Evolutionary conservation across 2,113 vertebrate species (phyloP), one percentile per base, ranked within the genome.

Genomic region (Stictonetta naevosa): DNA sequence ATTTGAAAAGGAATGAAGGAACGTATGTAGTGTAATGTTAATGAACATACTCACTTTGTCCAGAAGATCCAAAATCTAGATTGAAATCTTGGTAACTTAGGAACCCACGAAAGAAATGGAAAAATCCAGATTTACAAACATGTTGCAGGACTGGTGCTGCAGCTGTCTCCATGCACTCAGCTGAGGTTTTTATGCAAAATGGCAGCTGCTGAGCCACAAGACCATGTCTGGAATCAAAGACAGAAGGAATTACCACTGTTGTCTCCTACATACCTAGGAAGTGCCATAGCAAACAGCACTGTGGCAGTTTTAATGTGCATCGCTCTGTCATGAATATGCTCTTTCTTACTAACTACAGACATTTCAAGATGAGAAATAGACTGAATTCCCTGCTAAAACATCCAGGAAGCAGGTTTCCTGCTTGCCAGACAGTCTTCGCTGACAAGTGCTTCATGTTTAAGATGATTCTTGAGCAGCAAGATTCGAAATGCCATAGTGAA

Each of bases 161-260:
- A 48, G 23, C 28, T 55, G 19, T 53, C 55, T 31, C 8, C 46
- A 5, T 2, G 2, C 14, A 10, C 26, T 59, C n/a, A 33, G 40
- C 14, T 68, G 52, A 16, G 23, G 4, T 3, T 82, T 15, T 38
- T 56, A 25, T 3, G 19, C 0, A 3, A 71, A 69, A 50, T 0
- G 0, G 66, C 40, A 82, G 67, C 72, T 89, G 52, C 33, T 50
- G 34, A 76, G 14, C 9, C 40, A 38, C 11, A 34, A 38, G 26
- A 72, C 14, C 3, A 1, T 3, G 34, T 8, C 26, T 94, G 52
- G 68, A 84, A 86, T 33, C 20, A 31, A 53, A 15, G 26, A 58
- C 10, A 53, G 38, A 66, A 83, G 13, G 33, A 84, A 36, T 2
- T 3, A 11, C 5, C 31, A 50, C 15, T 75, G 12, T 31, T 0